These are phyloP conservation scores for Amblyraja radiata DNA, from an alignment of 2,797 vertebrate genomes.

Conservation along the genomic window DNA sequence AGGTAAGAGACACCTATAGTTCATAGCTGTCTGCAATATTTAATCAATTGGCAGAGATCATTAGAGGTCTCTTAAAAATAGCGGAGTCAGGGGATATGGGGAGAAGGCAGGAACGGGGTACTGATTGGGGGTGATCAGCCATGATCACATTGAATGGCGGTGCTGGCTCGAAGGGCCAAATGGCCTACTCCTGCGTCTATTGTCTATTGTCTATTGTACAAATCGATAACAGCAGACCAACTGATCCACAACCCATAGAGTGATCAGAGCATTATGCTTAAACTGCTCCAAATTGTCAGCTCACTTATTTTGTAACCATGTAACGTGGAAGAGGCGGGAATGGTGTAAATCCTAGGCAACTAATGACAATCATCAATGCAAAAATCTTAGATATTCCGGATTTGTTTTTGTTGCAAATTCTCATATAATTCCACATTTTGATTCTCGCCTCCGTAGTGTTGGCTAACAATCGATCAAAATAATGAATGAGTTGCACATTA, in stretches of 20 bases:
- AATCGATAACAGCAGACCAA: background rate
- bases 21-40: background rate
- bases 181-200: no score
- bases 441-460: background rate
- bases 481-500: background rate
- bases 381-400: background rate
- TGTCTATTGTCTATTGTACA: background rate
- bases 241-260: background rate
- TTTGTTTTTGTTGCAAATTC: background rate
- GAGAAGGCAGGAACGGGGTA: no score
- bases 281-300: background rate
- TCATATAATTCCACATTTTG: background rate
- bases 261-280: background rate
- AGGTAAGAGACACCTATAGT: slow-evolving; percentile 61
- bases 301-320: slow-evolving; percentile 32
- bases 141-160: no score
- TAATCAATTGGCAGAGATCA: background rate
- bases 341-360: background rate
- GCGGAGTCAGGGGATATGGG: no score
- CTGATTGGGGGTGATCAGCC: no score
- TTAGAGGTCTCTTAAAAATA: background rate
- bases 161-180: no score
- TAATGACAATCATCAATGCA: background rate
- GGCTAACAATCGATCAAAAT: background rate
- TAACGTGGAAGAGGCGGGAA: background rate